phyloP scores from a whole-genome alignment of 2,113 vertebrate genomes.

The Diadophis punctatus region DNA sequence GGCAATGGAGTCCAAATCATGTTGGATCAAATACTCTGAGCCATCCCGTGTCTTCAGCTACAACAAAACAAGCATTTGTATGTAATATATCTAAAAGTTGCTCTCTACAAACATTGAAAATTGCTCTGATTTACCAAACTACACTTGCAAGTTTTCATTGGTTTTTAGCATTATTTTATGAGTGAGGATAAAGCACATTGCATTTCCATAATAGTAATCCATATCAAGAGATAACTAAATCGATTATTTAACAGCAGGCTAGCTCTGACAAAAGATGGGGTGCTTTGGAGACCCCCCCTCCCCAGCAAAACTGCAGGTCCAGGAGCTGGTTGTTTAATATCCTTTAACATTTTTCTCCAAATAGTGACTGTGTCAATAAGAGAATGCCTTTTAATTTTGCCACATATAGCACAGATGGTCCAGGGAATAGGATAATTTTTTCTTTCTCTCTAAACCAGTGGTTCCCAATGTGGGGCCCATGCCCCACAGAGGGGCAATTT shows the following conservation, averaged over 20 bases:
- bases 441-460: background rate
- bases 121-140: background rate
- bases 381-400: background rate
- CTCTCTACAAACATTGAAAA: background rate
- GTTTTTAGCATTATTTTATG: background rate
- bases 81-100: background rate
- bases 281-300: background rate
- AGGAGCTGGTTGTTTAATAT: background rate
- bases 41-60: slow-evolving; percentile 84
- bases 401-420: background rate
- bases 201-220: background rate
- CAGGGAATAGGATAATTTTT: background rate
- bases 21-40: slow-evolving; percentile 87
- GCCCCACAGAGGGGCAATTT: too few relatives aligned
- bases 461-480: too few relatives aligned
- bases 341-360: background rate
- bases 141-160: background rate
- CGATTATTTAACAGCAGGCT: background rate
- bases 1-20: slow-evolving; percentile 91
- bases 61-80: background rate
- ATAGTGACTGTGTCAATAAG: background rate
- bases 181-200: background rate
- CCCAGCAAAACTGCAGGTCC: background rate
- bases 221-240: background rate
- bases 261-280: background rate